Conservation (phyloP, 2,888 invertebrate genomes). For the Apomyelois bistriatella region DNA sequence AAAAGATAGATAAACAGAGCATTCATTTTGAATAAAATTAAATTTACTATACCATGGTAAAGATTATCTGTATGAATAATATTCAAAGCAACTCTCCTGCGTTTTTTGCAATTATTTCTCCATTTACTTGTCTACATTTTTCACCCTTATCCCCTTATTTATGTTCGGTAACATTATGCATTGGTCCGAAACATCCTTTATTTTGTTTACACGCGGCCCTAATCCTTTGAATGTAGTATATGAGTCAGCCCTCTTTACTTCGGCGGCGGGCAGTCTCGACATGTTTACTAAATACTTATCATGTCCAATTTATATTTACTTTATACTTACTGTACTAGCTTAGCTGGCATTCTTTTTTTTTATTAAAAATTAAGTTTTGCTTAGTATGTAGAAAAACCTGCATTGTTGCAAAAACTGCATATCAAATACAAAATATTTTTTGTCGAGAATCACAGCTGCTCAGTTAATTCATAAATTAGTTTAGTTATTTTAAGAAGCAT, state of each 20-base stretch:
- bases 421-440: too few species aligned
- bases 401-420: too few species aligned
- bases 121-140: not conserved
- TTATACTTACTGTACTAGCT: not conserved
- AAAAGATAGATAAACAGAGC: too few species aligned
- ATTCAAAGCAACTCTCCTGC: not conserved
- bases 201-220: conserved; percentile 4
- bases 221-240: conserved; percentile 14
- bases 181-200: conserved; percentile 8
- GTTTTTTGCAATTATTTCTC: not conserved
- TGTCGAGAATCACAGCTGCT: too few species aligned
- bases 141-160: conserved; percentile 8
- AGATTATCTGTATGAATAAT: not conserved
- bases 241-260: conserved; percentile 5
- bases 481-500: too few species aligned
- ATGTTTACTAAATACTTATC: not conserved
- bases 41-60: too few species aligned
- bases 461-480: too few species aligned
- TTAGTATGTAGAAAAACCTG: too few species aligned
- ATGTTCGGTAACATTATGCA: conserved; percentile 5
- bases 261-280: conserved; percentile 2
- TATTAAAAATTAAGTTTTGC: too few species aligned
- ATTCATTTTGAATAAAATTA: too few species aligned
- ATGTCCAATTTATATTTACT: not conserved
- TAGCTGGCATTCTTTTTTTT: not conserved